Percentiles rank a stretch among this genome's conserved stretches.
Evolutionary conservation across 2,797 vertebrate species (phyloP).

Genomic region (Microchirus variegatus): DNA sequence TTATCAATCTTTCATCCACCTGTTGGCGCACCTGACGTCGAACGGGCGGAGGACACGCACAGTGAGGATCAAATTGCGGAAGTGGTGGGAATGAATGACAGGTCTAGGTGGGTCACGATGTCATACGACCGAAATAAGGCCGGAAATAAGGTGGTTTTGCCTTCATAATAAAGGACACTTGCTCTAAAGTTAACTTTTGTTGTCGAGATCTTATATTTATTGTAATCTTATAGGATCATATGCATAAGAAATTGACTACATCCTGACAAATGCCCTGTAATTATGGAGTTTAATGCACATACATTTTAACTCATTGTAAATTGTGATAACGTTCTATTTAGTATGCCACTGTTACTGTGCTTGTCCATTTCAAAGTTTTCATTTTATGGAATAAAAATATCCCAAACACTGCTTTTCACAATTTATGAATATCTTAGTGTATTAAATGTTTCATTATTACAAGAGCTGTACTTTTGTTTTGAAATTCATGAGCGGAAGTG

Average conservation of each 20-base stretch:
- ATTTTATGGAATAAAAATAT: too few relatives aligned
- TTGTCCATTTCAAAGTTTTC: too few relatives aligned
- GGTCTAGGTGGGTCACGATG: slow-evolving; percentile 14
- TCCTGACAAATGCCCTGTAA: too few relatives aligned
- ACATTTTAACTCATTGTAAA: too few relatives aligned
- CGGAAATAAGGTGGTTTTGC: fast-evolving
- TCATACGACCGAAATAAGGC: slow-evolving; percentile 1
- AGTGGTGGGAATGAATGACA: slow-evolving; percentile 49
- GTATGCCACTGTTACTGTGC: too few relatives aligned
- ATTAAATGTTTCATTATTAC: neutral
- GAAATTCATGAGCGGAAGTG: slow-evolving; percentile 36
- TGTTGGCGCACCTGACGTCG: slow-evolving; percentile 48
- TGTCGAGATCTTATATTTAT: too few relatives aligned
- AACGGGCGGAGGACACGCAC: slow-evolving; percentile 38
- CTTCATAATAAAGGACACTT: slow-evolving; percentile 54
- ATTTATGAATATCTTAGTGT: too few relatives aligned
- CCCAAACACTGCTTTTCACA: too few relatives aligned
- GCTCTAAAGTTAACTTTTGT: neutral
- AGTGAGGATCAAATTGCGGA: slow-evolving; percentile 69
- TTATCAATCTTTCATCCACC: slow-evolving; percentile 71
- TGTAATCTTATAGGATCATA: neutral
- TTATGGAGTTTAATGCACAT: too few relatives aligned
- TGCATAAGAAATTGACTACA: too few relatives aligned
- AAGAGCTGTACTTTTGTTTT: slow-evolving; percentile 42
- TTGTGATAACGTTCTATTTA: too few relatives aligned